Evolutionary conservation across 1,140 invertebrate genomes (phyloP), one percentile per base, ranked within the genome.

Genomic region (Drosophila busckii): DNA sequence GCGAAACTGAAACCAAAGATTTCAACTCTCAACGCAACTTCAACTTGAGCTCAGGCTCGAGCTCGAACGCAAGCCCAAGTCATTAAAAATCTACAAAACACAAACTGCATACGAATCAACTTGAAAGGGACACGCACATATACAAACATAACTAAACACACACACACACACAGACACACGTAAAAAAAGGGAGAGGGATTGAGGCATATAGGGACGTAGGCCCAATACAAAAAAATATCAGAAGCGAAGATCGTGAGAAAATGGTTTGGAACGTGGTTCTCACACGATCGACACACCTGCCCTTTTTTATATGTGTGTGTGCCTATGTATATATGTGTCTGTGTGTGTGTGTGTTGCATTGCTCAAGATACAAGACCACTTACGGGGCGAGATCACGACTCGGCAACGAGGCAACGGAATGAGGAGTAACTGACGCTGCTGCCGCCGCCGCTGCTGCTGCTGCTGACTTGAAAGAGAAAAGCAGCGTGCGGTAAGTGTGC

Each of bases 261-360:
- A 87, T 87, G 85, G 82, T 87, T 87, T 87, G 85, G 85, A 87
- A 87, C 85, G 85, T 87, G 85, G 85, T 87, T 87, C 85, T 87
- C 85, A 87, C 85, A 87, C 85, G 85, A 87, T 87, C 85, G 85
- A 87, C 85, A 87, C 85, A 87, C 85, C 85, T 87, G 85, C 85
- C 85, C 85, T 87, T 84, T 85, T 87, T 75, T 71, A 53, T 53
- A 55, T 66, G 52, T 68, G 26, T 59, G 38, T 67, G 53, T 54
- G 44, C 20, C 7, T 40, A 20, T 64, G 20, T 45, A 38, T 48
- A 13, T 31, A 23, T 19, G 12, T 31, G 37, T 20, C 28, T 34
- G 26, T 46, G 15, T 60, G 22, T 52, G n/a, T 52, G 61, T 59
- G 29, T 50, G 45, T 46, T 64, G 75, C 69, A 75, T 82, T n/a